Evolutionary conservation across 30 jellyfish, hydroid and myxozoan species (phyloP).

Genomic region (Aurelia aurita): DNA sequence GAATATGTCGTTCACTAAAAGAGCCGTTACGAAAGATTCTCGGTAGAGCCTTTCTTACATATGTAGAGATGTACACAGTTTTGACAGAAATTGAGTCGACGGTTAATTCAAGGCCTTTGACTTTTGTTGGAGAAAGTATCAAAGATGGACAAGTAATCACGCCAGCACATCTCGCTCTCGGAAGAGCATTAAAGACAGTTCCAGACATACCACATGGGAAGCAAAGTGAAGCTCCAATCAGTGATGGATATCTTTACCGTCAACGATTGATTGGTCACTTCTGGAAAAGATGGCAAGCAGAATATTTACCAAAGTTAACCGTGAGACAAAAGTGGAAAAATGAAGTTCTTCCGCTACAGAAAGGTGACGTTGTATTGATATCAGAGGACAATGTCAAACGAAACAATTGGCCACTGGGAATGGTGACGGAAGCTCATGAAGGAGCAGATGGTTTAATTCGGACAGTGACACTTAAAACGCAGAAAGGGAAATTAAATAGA

Average conservation of each 20-base stretch:
- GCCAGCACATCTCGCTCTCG: constrained; percentile 42
- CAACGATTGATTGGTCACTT: constrained; percentile 29
- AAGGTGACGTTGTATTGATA: too few relatives aligned
- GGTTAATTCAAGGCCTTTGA: constrained; percentile 40
- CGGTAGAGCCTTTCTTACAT: too few relatives aligned
- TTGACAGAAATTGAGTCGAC: background rate
- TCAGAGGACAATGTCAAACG: too few relatives aligned
- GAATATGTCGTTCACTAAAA: too few relatives aligned
- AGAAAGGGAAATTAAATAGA: too few relatives aligned
- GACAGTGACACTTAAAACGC: too few relatives aligned
- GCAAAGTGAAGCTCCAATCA: constrained; percentile 29
- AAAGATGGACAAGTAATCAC: constrained; percentile 45
- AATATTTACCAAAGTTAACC: constrained; percentile 20
- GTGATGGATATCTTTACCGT: constrained; percentile 25
- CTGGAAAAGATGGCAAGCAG: constrained; percentile 38
- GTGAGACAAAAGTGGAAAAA: constrained; percentile 35
- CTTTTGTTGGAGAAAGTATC: constrained; percentile 40
- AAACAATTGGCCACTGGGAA: too few relatives aligned
- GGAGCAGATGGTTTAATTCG: too few relatives aligned
- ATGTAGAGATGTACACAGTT: too few relatives aligned
- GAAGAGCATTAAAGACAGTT: constrained; percentile 34
- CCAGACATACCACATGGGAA: constrained; percentile 33
- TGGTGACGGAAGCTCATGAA: too few relatives aligned
- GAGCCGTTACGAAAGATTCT: too few relatives aligned
- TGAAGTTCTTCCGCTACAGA: constrained; percentile 1